Evolutionary conservation across 1,140 invertebrate genomes (phyloP), one percentile per base, ranked within the genome.

Genomic region (Pogonomyrmex barbatus): DNA sequence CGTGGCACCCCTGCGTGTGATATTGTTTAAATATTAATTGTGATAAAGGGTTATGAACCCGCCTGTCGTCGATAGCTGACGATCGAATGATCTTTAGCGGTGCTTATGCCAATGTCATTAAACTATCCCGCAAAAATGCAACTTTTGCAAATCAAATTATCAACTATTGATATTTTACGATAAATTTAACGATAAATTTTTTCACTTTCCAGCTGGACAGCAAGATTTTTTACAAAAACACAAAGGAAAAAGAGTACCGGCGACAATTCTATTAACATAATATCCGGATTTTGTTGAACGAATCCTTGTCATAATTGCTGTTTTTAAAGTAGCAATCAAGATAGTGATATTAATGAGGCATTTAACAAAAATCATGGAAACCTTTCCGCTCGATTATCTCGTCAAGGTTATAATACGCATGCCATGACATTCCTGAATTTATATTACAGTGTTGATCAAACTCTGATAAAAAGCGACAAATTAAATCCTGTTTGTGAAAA

Each of bases 1-100:
- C 60, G 91, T 92, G 63, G 92, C 89, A 42, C 88, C 78, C 70
- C 93, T 93, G 84, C 36, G 76, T 52, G 52, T 33, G 58, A 89
- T 73, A 87, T 77, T 85, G 60, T 42, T 24, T 24, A 14, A 65
- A 17, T 56, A 24, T 73, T 12, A 56, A 50, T 60, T 85, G 24
- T 24, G 84, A 89, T 87, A 77, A 89, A 89, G 84, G 81, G 88
- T 83, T 62, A 50, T 82, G 87, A 89, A 88, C 83, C 52, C 87
- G 70, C 4, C 12, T 14, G 30, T 54, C 9, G 47, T 2, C 8
- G 70, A 81, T 63, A 85, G 50, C 65, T 70, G 71, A 79, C n/a
- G 30, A 9, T 36, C 47, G 67, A 17, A 70, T 24, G 12, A 6
- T 67, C 63, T 42, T 70, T 2, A 9, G n/a, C 12, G 54, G 14